Evolutionary conservation across 2,888 invertebrate genomes (phyloP).

Genomic region (Tetragnatha montana): DNA sequence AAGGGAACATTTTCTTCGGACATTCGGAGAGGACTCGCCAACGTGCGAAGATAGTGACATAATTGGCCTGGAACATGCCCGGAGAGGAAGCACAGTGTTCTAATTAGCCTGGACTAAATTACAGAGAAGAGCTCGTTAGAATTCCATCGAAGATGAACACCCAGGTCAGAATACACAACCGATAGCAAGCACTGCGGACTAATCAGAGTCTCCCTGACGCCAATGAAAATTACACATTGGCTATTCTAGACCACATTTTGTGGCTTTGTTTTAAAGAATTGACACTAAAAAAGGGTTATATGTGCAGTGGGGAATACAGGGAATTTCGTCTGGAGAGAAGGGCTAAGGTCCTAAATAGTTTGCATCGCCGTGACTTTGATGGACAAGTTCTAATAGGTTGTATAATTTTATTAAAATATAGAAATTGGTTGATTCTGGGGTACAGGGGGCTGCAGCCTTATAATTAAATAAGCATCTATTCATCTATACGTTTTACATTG

Average conservation of each 20-base stretch:
- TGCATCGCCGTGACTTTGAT: too few relatives aligned
- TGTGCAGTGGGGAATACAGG: too few relatives aligned
- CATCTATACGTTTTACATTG: too few relatives aligned
- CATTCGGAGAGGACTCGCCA: neutral
- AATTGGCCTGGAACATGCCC: conserved; percentile 10
- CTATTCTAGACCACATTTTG: neutral
- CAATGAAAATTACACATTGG: neutral
- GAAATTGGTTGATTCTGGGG: too few relatives aligned
- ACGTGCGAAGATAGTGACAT: neutral
- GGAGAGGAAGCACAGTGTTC: neutral
- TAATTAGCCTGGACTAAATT: conserved; percentile 48
- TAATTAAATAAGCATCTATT: too few relatives aligned
- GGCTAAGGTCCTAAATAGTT: too few relatives aligned
- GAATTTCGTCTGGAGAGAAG: too few relatives aligned
- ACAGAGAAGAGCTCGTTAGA: conserved; percentile 25
- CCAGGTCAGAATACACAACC: conserved; percentile 7
- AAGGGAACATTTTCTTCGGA: neutral
- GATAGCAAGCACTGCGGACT: conserved; percentile 13
- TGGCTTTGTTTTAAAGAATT: neutral
- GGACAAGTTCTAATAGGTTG: too few relatives aligned
- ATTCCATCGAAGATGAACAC: conserved; percentile 1
- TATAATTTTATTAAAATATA: too few relatives aligned
- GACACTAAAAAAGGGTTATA: neutral
- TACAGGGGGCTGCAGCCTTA: too few relatives aligned
- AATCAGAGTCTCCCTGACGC: neutral